These are phyloP conservation scores for Diplosoma virens DNA, from an alignment of 23 tunicate species.

Conservation along the genomic window DNA sequence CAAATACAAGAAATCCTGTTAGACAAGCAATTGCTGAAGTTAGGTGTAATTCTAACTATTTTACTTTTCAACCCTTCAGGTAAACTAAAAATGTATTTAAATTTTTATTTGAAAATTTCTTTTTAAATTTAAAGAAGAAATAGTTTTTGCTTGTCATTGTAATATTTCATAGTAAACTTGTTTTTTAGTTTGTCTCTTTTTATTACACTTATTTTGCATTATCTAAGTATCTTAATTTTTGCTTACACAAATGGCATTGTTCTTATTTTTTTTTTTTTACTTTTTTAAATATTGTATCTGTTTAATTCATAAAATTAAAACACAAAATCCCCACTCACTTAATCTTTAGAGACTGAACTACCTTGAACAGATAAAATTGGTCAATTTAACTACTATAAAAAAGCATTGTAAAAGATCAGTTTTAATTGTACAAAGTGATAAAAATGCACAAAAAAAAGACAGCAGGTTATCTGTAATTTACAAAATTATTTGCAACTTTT, in stretches of 20 bases:
- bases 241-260: too few relatives aligned
- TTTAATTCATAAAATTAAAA: too few relatives aligned
- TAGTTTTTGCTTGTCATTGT: too few relatives aligned
- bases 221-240: too few relatives aligned
- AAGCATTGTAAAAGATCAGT: neutral
- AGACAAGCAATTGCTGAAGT: constrained; percentile 32
- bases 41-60: constrained; percentile 28
- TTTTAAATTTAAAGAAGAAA: too few relatives aligned
- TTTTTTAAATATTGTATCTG: too few relatives aligned
- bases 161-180: too few relatives aligned
- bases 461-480: neutral
- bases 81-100: neutral
- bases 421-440: neutral
- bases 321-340: neutral
- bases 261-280: too few relatives aligned
- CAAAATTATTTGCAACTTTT: neutral
- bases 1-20: constrained; percentile 4
- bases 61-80: constrained; percentile 40
- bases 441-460: neutral
- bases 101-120: too few relatives aligned
- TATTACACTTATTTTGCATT: too few relatives aligned
- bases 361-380: neutral
- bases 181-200: too few relatives aligned
- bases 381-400: neutral
- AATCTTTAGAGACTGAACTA: neutral